phyloP scores from a whole-genome alignment of 2,888 invertebrate genomes.

The Athalia cordata region DNA sequence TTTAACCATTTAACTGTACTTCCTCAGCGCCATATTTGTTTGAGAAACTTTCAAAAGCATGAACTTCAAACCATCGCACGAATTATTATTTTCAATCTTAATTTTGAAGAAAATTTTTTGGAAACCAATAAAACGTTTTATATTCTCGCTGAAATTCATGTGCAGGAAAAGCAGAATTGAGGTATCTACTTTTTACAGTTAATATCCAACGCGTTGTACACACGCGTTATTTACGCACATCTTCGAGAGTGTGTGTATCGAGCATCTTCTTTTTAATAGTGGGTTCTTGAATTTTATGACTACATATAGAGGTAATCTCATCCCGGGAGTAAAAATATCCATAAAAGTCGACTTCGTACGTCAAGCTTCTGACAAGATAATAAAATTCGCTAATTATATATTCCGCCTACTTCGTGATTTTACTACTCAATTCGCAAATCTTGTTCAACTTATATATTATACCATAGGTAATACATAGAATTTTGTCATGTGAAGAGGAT shows the following conservation, averaged over 20 bases:
- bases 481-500: too few relatives aligned
- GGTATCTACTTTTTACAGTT: constrained; percentile 30
- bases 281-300: constrained; percentile 27
- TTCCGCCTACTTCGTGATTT: constrained; percentile 14
- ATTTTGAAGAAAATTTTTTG: not conserved
- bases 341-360: constrained; percentile 17
- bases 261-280: not conserved
- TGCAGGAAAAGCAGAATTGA: not conserved
- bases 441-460: not conserved
- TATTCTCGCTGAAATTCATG: too few relatives aligned
- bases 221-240: not conserved
- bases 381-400: constrained; percentile 36
- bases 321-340: constrained; percentile 11
- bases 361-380: constrained; percentile 36
- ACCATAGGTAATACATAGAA: too few relatives aligned
- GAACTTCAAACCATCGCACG: not conserved
- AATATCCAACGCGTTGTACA: constrained; percentile 1
- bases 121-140: too few relatives aligned
- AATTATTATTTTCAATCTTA: not conserved
- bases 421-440: not conserved
- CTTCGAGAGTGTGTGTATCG: constrained; percentile 15
- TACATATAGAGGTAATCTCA: constrained; percentile 5
- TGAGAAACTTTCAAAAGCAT: constrained; percentile 1
- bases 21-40: not conserved
- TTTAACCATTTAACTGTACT: constrained; percentile 26